Evolutionary conservation across 2,797 vertebrate species (phyloP).

Genomic region (Antennarius maculatus): DNA sequence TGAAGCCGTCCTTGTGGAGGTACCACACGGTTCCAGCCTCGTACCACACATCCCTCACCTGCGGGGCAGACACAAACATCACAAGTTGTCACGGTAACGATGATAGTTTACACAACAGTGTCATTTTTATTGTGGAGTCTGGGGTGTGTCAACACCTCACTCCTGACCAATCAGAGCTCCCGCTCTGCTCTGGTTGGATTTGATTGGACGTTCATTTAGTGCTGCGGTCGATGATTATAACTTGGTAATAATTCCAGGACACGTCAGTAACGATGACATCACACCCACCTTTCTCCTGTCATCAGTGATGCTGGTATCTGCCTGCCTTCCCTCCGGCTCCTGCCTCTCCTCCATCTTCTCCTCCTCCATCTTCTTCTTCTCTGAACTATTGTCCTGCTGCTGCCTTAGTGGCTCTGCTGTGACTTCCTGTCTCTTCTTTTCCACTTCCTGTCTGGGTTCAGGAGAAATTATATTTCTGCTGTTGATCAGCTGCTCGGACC

Average conservation of each 20-base stretch:
- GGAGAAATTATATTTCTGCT: conserved; percentile 38
- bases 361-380: conserved; percentile 26
- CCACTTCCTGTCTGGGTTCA: background rate
- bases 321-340: conserved; percentile 63
- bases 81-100: no score
- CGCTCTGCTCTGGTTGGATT: no score
- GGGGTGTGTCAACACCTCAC: no score
- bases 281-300: conserved; percentile 52
- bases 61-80: background rate
- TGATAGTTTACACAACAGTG: no score
- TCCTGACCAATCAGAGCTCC: no score
- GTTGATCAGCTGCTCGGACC: conserved; percentile 58
- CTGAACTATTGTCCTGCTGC: conserved; percentile 20
- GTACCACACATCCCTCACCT: conserved; percentile 88
- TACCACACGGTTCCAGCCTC: conserved; percentile 92
- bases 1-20: conserved; percentile 85
- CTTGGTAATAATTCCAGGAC: background rate
- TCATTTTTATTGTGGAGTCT: no score
- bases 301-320: conserved; percentile 34
- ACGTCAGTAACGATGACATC: background rate
- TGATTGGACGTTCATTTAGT: no score
- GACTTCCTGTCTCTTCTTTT: conserved; percentile 31
- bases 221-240: no score
- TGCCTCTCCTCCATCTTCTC: conserved; percentile 42
- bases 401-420: conserved; percentile 10